phyloP scores from a whole-genome alignment of 2,888 invertebrate genomes.

The Volucella bombylans region DNA sequence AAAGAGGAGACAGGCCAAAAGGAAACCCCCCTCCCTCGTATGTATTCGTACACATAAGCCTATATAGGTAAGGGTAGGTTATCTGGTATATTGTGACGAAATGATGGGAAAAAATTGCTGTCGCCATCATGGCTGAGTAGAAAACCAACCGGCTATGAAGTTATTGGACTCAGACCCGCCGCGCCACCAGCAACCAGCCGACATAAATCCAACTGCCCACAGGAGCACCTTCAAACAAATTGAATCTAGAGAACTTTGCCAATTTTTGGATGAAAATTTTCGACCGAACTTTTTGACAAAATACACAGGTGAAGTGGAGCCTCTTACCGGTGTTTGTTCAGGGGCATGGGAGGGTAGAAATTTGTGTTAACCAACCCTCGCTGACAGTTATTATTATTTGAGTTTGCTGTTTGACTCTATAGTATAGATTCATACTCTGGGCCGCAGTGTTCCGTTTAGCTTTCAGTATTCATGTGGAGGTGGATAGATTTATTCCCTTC shows the following conservation, averaged over 20 bases:
- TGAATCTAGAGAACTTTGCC: slow-evolving; percentile 69
- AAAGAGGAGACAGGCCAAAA: not conserved
- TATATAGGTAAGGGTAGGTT: slow-evolving; percentile 9
- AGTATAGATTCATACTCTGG: not conserved
- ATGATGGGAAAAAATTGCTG: slow-evolving; percentile 45
- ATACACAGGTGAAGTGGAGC: slow-evolving; percentile 53
- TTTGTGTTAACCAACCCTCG: slow-evolving; percentile 66
- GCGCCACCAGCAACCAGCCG: not conserved
- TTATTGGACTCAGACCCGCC: slow-evolving; percentile 30
- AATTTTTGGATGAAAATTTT: slow-evolving; percentile 63
- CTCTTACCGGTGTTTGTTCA: not conserved
- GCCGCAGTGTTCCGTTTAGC: slow-evolving; percentile 4
- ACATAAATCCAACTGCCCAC: not conserved
- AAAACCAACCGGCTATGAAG: slow-evolving; percentile 59
- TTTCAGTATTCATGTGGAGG: slow-evolving; percentile 40
- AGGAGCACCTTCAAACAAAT: slow-evolving; percentile 64
- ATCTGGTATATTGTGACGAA: slow-evolving; percentile 3
- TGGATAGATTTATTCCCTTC: slow-evolving; percentile 29
- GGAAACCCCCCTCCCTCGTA: not conserved
- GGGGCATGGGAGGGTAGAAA: slow-evolving; percentile 23
- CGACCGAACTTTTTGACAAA: not conserved
- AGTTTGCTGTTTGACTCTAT: slow-evolving; percentile 37
- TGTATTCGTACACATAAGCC: not conserved
- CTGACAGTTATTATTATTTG: slow-evolving; percentile 71
- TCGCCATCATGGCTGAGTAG: slow-evolving; percentile 69